Evolutionary conservation across 2,888 invertebrate species (phyloP), one percentile per base, ranked within the genome.

Genomic region (Caenorhabditis zanzibari): DNA sequence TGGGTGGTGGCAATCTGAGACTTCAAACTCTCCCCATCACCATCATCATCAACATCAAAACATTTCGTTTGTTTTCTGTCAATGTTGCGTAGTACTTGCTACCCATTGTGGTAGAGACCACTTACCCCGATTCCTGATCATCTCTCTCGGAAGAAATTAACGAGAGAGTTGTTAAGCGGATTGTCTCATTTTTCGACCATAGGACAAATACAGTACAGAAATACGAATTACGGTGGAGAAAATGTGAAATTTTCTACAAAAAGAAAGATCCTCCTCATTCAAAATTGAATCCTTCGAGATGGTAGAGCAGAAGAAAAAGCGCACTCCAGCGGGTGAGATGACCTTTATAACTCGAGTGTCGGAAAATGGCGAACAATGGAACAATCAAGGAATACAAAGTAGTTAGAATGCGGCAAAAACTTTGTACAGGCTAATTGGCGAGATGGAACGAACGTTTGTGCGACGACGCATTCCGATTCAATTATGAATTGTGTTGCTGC

Each of bases 301-400:
- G 24, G 54, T 54, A n/a, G 28, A n/a, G 32, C n/a, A n/a, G 1
- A 12, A n/a, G 4, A 10, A 49, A 49, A 19, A 47, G 61, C 68
- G 69, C 59, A 49, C 12, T 26, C 58, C 59, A 59, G 44, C 28
- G 28, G 71, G 54, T 41, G 69, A 19, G 52, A 61, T 69, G 77
- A 77, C 77, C 77, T 71, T 61, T 63, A 44, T n/a, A n/a, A 71
- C 69, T 63, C 68, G 54, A 63, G 38, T 14, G 66, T 68, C 41
- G 75, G 66, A 66, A 76, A 76, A 52, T 71, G 77, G 32, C 58
- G 63, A 56, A 69, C 77, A 77, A 71, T 77, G 59, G 77, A 71
- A 77, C 77, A 71, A 77, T 77, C 77, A 77, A 71, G 54, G 69
- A 44, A 71, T 68, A 35, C 69, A 77, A 76, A 71, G 61, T 77